Evolutionary conservation across 2,797 vertebrate genomes (phyloP), one percentile per base, ranked within the genome.

Genomic region (Danio tinwini): DNA sequence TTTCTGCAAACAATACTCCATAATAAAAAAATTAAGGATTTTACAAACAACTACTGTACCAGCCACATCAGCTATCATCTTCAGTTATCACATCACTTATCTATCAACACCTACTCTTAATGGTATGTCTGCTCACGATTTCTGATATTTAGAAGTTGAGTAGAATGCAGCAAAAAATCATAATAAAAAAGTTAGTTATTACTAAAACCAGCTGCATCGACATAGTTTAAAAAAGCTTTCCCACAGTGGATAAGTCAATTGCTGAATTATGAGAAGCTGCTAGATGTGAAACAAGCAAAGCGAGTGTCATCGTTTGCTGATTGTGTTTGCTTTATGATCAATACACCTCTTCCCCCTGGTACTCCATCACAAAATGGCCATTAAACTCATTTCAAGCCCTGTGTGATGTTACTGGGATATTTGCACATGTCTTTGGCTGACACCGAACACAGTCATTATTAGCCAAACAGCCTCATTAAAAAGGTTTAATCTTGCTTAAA

Each of bases 401-500:
- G n/a, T 62, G n/a, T 42, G 67, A 62, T n/a, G 39, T 65, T 52
- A 55, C 47, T 61, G 67, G 13, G 45, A 62, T 62, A 67, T 58
- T 67, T 73, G 61, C 69, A 56, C 52, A 17, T 76, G 29, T 50
- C 44, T 74, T 65, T 68, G 55, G 45, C 13, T 80, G 45, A 70
- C 50, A 77, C 17, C 58, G 61, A n/a, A 45, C 21, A 52, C 6
- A 44, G 19, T 56, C 59, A 17, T 82, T 68, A 67, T 76, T 49
- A 58, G 72, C 21, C 55, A 37, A 76, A 65, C 29, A 62, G 37
- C 63, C 58, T 69, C 70, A 63, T 74, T 62, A 78, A 58, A 44
- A 11, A 50, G 21, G 37, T 74, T 68, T 55, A 45, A 62, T 59
- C 53, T 67, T 37, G 42, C 70, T 80, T 58, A 80, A 80, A 74